Base-by-base conservation (phyloP, 2,888 invertebrate species). In the Leucophenga maculata region DNA sequence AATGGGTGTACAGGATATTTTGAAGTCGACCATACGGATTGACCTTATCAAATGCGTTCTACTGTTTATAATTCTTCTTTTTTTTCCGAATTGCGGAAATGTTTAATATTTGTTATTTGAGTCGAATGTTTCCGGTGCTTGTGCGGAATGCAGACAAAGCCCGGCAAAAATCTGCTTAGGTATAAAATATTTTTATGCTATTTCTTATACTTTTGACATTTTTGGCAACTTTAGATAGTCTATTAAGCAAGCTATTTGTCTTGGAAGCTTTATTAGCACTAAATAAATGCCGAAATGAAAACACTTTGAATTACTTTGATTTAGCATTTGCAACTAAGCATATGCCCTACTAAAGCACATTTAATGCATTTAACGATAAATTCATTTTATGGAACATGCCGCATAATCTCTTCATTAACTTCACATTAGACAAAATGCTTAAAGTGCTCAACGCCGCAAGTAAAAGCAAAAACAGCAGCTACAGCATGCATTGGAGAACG, bases 81-180 rank as follows among this genome's bases (percentile, higher is more conserved):
- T 67, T 65, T 48, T 60, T 69, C 50, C 68, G 69, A 62, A 62
- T 76, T 81, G 80, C 80, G 80, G 80, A 81, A 81, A 84, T 84
- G 84, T 83, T 81, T 84, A 84, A 84, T 81, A 82, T 81, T 84
- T 84, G 84, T 83, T 84, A 81, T 81, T 84, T 79, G 76, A 81
- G 81, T 80, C 81, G 78, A 81, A 81, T 81, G 81, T 72, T 77
- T 84, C 81, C 81, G 72, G 78, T 71, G 65, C 67, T 26, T 50
- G 69, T 72, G 76, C 80, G 60, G 16, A 18, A 20, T 54, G 22
- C 54, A 54, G 22, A 44, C 8, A 39, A 39, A 32, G 32, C 16
- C 14, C 39, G 39, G 18, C 46, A 16, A 16, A 9, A 44, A 16
- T 48, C 20, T 32, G 4, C 62, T 64, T 20, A 64, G 48, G 62